Evolutionary conservation across 2,888 invertebrate species (phyloP).

Genomic region (Apocheima hispidaria): DNA sequence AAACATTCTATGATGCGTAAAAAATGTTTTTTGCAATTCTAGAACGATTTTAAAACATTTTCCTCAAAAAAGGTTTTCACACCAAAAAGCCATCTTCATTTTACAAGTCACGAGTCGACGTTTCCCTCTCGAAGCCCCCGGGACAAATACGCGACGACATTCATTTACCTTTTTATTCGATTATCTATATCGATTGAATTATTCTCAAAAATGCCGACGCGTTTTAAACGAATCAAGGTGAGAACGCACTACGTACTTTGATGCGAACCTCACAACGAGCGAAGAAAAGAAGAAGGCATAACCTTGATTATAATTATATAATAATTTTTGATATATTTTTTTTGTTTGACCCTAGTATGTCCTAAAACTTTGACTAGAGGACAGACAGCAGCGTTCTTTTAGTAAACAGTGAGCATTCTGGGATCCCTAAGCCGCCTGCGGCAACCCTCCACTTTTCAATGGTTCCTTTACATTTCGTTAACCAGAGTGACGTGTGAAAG

Average conservation of each 20-base stretch:
- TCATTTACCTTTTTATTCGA: conserved; percentile 37
- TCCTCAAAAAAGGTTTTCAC: conserved; percentile 6
- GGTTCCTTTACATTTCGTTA: too few species aligned
- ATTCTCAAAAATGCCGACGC: conserved; percentile 30
- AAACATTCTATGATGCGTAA: not conserved
- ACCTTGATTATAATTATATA: too few species aligned
- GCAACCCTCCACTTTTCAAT: too few species aligned
- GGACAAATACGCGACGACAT: conserved; percentile 34
- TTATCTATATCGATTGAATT: conserved; percentile 37
- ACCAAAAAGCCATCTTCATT: conserved; percentile 18
- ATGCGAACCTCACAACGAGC: too few species aligned
- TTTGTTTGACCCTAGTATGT: too few species aligned
- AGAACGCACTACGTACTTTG: not conserved
- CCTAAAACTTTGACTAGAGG: too few species aligned
- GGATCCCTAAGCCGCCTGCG: too few species aligned
- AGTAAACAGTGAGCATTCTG: too few species aligned
- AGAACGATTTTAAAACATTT: conserved; percentile 9
- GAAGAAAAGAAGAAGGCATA: too few species aligned
- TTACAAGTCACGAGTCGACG: conserved; percentile 25
- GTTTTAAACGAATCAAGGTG: conserved; percentile 22
- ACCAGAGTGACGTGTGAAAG: too few species aligned
- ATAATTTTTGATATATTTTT: too few species aligned
- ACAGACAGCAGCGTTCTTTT: too few species aligned
- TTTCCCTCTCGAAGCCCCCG: conserved; percentile 29
- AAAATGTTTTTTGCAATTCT: conserved; percentile 2